Base-by-base conservation (phyloP, 2,888 invertebrate genomes). In the Apodemia arnacis region DNA sequence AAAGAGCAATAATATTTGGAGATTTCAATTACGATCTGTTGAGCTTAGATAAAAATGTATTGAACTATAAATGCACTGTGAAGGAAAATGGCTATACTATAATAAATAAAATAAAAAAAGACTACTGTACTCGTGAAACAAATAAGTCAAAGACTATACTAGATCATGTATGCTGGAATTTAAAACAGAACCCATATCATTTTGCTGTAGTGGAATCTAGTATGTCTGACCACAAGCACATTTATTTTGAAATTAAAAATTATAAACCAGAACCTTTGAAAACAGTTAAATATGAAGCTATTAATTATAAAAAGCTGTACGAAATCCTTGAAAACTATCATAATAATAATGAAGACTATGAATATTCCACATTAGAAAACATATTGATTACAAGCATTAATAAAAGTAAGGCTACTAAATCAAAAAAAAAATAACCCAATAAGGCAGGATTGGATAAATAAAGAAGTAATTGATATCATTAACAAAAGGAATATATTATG, bases 21-120 rank as follows among this genome's bases (percentile, higher is more conserved):
- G 90, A 91, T 69, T 90, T 87, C 5, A 92, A 93, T 63, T 74
- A 89, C 7, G 83, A 92, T 73, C 66, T 92, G 3, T 74, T 92
- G 8, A 77, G 78, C 11, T 59, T 69, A 49, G 76, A 83, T 15
- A 85, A 34, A 24, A 73, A 82, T 73, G 73, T 38, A 0, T 70
- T 44, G 7, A 38, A 13, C 38, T 82, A 84, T 24, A 87, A 82
- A n/a, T 8, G 24, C 7, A 63, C 49, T 18, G 15, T 87, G 21
- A 74, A 38, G 21, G 80, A 85, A 82, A 21, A 44, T 54, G 78
- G 74, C 6, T 84, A 69, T 54, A 49, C 66, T n/a, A 73, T 84
- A 5, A 6, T 84, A 1, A 84, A 84, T 49, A 84, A 78, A 49
- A 31, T 69, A 24, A 34, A 81, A 13, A 21, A 11, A 44, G 21